phyloP scores from a whole-genome alignment of 2,888 invertebrate species.

The Hypomecis punctinalis region DNA sequence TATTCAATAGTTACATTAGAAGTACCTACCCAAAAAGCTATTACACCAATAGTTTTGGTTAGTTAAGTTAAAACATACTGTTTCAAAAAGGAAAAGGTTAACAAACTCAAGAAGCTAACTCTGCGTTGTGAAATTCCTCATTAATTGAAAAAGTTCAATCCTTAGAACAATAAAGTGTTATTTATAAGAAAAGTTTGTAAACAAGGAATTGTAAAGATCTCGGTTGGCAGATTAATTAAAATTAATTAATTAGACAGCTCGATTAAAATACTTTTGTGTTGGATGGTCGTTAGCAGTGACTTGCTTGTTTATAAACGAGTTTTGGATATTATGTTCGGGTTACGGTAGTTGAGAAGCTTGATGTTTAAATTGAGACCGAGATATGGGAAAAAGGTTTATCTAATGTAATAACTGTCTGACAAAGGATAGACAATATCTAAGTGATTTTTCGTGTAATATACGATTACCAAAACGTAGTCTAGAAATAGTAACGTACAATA shows the following conservation, averaged over 20 bases:
- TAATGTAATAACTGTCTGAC: too few relatives aligned
- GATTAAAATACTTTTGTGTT: slow-evolving; percentile 43
- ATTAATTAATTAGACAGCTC: slow-evolving; percentile 46
- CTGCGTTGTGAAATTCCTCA: slow-evolving; percentile 38
- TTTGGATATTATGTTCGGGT: background rate
- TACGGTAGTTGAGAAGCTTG: background rate
- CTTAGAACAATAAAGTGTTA: slow-evolving; percentile 48
- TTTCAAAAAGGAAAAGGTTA: slow-evolving; percentile 10
- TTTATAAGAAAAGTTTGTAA: slow-evolving; percentile 51
- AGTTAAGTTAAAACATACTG: slow-evolving; percentile 1
- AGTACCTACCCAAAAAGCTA: too few relatives aligned
- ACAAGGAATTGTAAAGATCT: slow-evolving; percentile 46
- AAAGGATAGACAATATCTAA: too few relatives aligned
- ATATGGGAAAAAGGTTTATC: too few relatives aligned
- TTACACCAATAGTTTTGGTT: too few relatives aligned
- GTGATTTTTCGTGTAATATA: too few relatives aligned
- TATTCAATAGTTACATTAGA: too few relatives aligned
- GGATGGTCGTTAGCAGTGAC: background rate
- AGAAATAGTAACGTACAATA: too few relatives aligned
- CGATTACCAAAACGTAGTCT: too few relatives aligned
- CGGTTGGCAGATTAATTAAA: slow-evolving; percentile 47
- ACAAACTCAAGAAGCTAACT: slow-evolving; percentile 4
- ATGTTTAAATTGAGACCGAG: too few relatives aligned
- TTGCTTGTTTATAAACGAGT: background rate
- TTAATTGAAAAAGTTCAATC: slow-evolving; percentile 48